phyloP scores from a whole-genome alignment of 2,113 vertebrate genomes.

The Eonycteris spelaea region DNA sequence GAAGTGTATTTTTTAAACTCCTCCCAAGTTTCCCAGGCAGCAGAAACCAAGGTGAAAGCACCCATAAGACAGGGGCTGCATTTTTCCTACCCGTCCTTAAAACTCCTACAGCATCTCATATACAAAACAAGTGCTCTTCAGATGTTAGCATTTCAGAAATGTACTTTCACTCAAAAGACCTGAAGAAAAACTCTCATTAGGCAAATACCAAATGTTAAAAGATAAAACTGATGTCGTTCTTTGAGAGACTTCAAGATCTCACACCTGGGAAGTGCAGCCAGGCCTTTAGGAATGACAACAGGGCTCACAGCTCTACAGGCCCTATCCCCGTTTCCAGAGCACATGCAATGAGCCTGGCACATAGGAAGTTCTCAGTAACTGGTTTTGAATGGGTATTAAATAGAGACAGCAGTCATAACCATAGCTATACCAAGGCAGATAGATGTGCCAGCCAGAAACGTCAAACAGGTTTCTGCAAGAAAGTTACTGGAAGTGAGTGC shows the following conservation, averaged over 20 bases:
- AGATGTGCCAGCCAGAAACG: neutral
- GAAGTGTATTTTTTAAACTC: neutral
- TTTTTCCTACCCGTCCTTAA: neutral
- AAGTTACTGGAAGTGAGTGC: neutral
- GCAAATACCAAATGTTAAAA: neutral
- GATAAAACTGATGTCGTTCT: no score
- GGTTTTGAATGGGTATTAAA: neutral
- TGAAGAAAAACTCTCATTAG: neutral
- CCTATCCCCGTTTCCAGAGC: neutral
- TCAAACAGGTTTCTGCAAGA: neutral
- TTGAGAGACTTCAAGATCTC: neutral
- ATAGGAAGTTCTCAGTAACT: neutral
- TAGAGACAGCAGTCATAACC: neutral
- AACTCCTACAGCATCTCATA: neutral
- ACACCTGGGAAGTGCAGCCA: neutral
- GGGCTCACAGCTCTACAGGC: neutral
- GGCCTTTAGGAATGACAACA: neutral
- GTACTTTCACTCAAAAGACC: neutral
- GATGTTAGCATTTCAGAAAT: neutral
- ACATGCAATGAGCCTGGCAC: fast-evolving
- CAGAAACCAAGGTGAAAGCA: neutral
- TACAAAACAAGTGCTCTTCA: neutral
- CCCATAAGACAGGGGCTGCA: neutral
- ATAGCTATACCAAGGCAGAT: neutral
- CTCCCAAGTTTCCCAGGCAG: neutral